Base-by-base conservation (phyloP, 2,888 invertebrate species). In the Microchrysa polita region DNA sequence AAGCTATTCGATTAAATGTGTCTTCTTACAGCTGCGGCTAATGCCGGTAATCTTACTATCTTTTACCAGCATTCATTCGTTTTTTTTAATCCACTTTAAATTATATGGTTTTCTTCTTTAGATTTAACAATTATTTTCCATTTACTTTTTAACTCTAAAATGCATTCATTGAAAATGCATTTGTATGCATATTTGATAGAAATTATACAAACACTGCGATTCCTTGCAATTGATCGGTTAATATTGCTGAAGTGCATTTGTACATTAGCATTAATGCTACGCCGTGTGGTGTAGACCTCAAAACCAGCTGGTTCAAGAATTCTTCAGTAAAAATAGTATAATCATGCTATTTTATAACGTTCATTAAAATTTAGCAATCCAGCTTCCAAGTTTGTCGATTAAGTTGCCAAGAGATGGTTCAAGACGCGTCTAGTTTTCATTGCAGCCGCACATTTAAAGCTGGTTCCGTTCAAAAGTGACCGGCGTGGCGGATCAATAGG, bases 341-440 rank as follows among this genome's bases (percentile, higher is more conserved):
- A 22, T n/a, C n/a, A n/a, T n/a, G n/a, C 65, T 22, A 44, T 18
- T 44, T 44, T 22, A 65, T 65, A 48, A 48, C 42, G 22, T 48
- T 44, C 4, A 65, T 14, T 14, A n/a, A 44, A 44, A 42, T 48
- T 65, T n/a, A 65, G 48, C 44, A 14, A 44, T 44, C 22, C 65
- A 65, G 22, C 65, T 44, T 20, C 65, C 44, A 65, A 65, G 44
- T 65, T 44, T 48, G 44, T 65, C 65, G 20, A 16, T 22, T 42
- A 20, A 22, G 44, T 20, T 22, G 10, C 2, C 5, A 48, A 12
- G 48, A n/a, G 48, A n/a, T 12, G 4, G 16, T 12, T n/a, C 7
- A 42, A 42, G 42, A 7, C 42, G 42, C 42, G 42, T 7, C n/a
- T n/a, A n/a, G n/a, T n/a, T 34, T 34, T 2, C 27, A 48, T 2